These are phyloP conservation scores for Shinisaurus crocodilurus DNA, from an alignment of 2,113 vertebrate species.

Conservation along the genomic window DNA sequence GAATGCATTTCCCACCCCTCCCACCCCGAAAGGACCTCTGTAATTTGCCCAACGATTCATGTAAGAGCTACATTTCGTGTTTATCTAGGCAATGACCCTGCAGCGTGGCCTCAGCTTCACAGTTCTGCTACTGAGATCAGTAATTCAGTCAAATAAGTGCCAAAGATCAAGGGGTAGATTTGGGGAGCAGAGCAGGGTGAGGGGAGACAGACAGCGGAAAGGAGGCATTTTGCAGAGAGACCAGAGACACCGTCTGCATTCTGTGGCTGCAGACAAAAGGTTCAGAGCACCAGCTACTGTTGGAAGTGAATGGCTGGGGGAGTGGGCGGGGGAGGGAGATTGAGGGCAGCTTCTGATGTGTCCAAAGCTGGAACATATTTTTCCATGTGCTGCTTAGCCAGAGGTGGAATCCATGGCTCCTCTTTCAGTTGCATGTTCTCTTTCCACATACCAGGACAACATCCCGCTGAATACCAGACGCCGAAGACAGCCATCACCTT, in stretches of 20 bases:
- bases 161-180: neutral
- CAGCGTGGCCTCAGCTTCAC: neutral
- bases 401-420: neutral
- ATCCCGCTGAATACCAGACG: neutral
- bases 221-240: neutral
- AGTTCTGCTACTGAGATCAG: neutral
- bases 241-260: neutral
- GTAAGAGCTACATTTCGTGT: neutral
- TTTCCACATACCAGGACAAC: no score
- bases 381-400: neutral
- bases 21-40: accelerated
- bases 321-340: accelerated
- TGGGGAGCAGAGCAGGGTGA: neutral
- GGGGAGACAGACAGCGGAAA: neutral
- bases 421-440: neutral
- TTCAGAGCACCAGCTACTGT: neutral
- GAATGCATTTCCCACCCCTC: conserved; percentile 27
- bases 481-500: neutral
- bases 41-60: neutral
- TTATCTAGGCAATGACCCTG: neutral
- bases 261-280: neutral
- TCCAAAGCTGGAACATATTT: neutral
- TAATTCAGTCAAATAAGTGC: neutral
- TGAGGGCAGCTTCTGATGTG: neutral
- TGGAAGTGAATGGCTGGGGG: accelerated